A percentile compares a stretch with the other conserved stretches of the same genome.
Evolutionary conservation across 2,797 vertebrate genomes (phyloP).

Genomic region (Austrolebias charrua): DNA sequence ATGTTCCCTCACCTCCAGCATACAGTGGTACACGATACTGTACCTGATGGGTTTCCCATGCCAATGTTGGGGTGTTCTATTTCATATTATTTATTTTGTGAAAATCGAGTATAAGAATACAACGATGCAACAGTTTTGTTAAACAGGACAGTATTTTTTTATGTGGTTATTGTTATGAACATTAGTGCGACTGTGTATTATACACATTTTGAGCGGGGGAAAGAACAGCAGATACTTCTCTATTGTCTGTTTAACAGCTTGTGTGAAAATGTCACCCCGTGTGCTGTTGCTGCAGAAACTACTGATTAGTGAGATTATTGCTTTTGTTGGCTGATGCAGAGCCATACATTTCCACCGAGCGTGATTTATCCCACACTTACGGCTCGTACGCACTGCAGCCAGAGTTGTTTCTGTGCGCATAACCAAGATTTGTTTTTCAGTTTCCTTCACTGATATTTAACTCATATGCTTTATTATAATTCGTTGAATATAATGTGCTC

Average conservation of each 20-base stretch:
- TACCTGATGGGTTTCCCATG: conserved; percentile 42
- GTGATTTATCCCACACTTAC: conserved; percentile 80
- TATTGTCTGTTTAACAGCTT: conserved; percentile 37
- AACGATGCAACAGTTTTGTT: neutral
- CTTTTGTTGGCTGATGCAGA: conserved; percentile 70
- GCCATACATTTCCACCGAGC: conserved; percentile 63
- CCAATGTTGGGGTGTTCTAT: conserved; percentile 4
- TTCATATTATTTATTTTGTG: neutral
- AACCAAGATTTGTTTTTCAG: conserved; percentile 72
- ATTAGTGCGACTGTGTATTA: too few species aligned
- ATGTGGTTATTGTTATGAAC: neutral
- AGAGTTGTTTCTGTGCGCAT: conserved; percentile 51
- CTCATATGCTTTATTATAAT: conserved; percentile 74
- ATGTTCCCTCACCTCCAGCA: conserved; percentile 73
- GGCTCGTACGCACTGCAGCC: conserved; percentile 42
- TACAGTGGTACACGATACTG: conserved; percentile 52
- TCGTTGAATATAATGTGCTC: conserved; percentile 69
- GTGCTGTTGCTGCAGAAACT: conserved; percentile 60
- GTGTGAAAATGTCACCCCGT: conserved; percentile 33
- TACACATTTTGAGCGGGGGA: neutral
- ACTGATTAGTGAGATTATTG: conserved; percentile 71
- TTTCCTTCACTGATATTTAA: conserved; percentile 68
- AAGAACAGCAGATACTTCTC: conserved; percentile 5
- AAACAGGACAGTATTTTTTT: neutral
- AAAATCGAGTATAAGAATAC: neutral